phyloP scores from a whole-genome alignment of 2,888 invertebrate species.

The Scrobipalpa costella region DNA sequence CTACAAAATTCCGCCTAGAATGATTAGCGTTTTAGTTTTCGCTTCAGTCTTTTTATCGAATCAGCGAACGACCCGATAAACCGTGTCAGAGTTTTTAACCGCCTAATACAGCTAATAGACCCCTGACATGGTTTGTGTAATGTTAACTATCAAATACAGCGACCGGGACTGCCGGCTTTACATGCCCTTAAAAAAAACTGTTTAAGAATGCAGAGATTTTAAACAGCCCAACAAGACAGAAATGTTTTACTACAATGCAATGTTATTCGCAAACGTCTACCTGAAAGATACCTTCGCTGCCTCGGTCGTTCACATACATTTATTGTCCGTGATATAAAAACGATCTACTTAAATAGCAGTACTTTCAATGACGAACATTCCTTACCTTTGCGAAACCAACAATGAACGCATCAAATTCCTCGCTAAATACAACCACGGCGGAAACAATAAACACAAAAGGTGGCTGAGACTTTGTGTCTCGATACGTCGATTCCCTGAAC shows the following conservation, averaged over 20 bases:
- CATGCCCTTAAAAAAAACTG: too few species aligned
- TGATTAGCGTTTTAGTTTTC: not conserved
- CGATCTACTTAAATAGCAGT: conserved; percentile 6
- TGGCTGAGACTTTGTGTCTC: not conserved
- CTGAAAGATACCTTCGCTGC: conserved; percentile 13
- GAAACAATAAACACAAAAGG: conserved; percentile 23
- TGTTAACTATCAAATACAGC: too few species aligned
- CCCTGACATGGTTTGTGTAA: too few species aligned
- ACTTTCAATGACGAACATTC: conserved; percentile 17
- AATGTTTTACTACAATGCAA: not conserved
- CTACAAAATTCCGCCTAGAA: not conserved
- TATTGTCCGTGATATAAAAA: conserved; percentile 18
- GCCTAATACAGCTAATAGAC: too few species aligned
- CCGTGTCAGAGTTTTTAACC: too few species aligned
- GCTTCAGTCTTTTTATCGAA: too few species aligned
- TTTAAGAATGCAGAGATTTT: not conserved
- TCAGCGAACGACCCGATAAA: too few species aligned
- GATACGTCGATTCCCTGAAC: conserved; percentile 6
- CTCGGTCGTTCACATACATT: conserved; percentile 24
- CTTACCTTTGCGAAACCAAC: conserved; percentile 24
- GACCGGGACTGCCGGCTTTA: too few species aligned
- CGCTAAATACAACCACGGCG: conserved; percentile 4
- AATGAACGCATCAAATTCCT: conserved; percentile 27
- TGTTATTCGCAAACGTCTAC: conserved; percentile 4
- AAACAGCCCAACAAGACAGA: not conserved